A percentile compares a stretch with the other conserved stretches of the same genome.
These are phyloP conservation scores for Reinhardtius hippoglossoides DNA, from an alignment of 2,113 vertebrate genomes.

Conservation along the genomic window DNA sequence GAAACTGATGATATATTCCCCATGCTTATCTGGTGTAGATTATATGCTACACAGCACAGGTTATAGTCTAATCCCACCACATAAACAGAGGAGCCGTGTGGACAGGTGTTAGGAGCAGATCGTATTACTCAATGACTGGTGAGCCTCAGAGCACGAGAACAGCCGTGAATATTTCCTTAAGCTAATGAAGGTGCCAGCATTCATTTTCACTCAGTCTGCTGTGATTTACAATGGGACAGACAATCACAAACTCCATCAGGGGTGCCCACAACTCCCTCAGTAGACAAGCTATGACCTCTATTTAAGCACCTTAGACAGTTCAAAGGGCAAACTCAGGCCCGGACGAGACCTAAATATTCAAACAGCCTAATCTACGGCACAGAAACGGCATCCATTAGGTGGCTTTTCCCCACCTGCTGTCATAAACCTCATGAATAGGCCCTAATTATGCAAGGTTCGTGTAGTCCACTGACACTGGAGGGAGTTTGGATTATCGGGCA, in stretches of 20 bases:
- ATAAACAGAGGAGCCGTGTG: conserved; percentile 59
- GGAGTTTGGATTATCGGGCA: conserved; percentile 57
- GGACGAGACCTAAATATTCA: conserved; percentile 21
- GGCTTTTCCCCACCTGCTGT: conserved; percentile 33
- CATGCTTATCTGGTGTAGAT: conserved; percentile 33
- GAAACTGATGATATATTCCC: conserved; percentile 16
- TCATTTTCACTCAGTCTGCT: conserved; percentile 64
- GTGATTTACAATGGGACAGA: conserved; percentile 66
- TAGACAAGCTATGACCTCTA: conserved; percentile 9
- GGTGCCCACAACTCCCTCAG: conserved; percentile 12
- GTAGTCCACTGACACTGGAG: conserved; percentile 41
- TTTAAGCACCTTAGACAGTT: conserved; percentile 47
- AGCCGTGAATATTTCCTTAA: conserved; percentile 71
- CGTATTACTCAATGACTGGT: conserved; percentile 69
- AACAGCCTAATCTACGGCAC: conserved; percentile 9
- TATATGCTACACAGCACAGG: conserved; percentile 17
- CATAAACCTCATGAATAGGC: conserved; percentile 32
- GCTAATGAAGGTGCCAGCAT: conserved; percentile 65
- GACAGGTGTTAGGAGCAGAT: conserved; percentile 61
- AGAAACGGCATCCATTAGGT: conserved; percentile 31
- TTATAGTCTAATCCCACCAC: conserved; percentile 35
- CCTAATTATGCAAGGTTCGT: conserved; percentile 37
- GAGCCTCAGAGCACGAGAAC: conserved; percentile 55
- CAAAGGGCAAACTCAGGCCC: conserved; percentile 33
- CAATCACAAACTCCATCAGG: conserved; percentile 38